Base-by-base conservation (phyloP, 2,888 invertebrate species). In the Rapana venosa region DNA sequence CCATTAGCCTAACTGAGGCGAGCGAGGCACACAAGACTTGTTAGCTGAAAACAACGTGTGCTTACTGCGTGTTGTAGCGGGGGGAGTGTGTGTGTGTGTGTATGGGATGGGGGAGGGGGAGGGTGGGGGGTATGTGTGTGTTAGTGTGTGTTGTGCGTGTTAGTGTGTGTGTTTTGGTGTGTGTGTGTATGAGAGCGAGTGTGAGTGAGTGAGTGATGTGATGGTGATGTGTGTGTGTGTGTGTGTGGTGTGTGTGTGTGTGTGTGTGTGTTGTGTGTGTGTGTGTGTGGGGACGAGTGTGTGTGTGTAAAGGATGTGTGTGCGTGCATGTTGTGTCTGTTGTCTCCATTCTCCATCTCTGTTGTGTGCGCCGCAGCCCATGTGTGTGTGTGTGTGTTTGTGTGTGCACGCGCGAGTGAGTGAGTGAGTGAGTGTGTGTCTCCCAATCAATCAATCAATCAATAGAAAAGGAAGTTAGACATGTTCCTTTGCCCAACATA, bases 381-480 rank as follows among this genome's bases (percentile, higher is more conserved):
- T 70, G 70, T 70, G 70, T 70, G 70, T 70, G 70, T 70, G 70
- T 70, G 70, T 79, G 32, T 79, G 79, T 79, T 20, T 36, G 81
- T 81, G 35, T 32, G 81, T 35, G 35, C 8, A 35, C 35, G 79
- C 13, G 32, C 13, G 35, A 17, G 79, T 81, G 79, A 35, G 79
- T 17, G 35, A 5, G 81, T 35, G 81, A 0, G 35, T 81, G 81
- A 17, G 13, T 74, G n/a, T n/a, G n/a, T 74, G n/a, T 74, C n/a
- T 47, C 47, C 8, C 47, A 47, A 47, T 47, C 47, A 47, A 47
- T 47, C 47, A 47, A 47, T 47, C 47, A 47, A 47, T 47, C 47
- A 47, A 47, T 8, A 47, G 47, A 47, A 47, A 47, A 47, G 8
- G 47, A 47, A 47, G 47, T 47, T 47, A 47, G 47, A 47, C 47